A percentile compares a stretch with the other conserved stretches of the same genome.
phyloP scores from a whole-genome alignment of 2,797 vertebrate species.

The Helicolenus hilgendorfi region DNA sequence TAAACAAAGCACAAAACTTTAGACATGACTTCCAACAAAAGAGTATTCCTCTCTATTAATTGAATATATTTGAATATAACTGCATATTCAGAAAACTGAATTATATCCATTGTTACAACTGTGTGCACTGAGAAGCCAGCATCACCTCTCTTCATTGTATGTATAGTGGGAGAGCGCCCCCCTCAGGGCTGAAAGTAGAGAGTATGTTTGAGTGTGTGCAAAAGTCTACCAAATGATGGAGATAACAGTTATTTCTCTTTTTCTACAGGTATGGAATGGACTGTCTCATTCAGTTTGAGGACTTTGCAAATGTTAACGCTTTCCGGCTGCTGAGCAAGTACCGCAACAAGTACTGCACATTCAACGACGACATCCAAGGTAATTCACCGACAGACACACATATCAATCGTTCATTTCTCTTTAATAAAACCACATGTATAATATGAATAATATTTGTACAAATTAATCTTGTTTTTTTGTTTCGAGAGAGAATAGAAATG shows the following conservation, averaged over 20 bases:
- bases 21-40: neutral
- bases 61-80: neutral
- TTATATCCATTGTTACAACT: neutral
- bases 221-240: neutral
- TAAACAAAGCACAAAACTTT: neutral
- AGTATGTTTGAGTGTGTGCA: neutral
- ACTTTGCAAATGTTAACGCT: constrained; percentile 97
- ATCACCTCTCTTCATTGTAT: neutral
- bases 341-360: constrained; percentile 96
- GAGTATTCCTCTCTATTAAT: neutral
- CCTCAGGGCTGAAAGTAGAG: constrained; percentile 41
- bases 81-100: neutral
- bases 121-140: neutral
- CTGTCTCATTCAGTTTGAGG: constrained; percentile 99
- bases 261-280: constrained; percentile 90
- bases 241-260: neutral
- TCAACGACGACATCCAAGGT: constrained; percentile 99
- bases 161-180: constrained; percentile 43
- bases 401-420: neutral
- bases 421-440: neutral
- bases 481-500: neutral
- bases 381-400: neutral
- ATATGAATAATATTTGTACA: neutral
- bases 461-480: neutral
- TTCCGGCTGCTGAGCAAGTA: constrained; percentile 97